These are phyloP conservation scores for Tuta absoluta DNA, from an alignment of 2,888 invertebrate genomes.

Conservation along the genomic window DNA sequence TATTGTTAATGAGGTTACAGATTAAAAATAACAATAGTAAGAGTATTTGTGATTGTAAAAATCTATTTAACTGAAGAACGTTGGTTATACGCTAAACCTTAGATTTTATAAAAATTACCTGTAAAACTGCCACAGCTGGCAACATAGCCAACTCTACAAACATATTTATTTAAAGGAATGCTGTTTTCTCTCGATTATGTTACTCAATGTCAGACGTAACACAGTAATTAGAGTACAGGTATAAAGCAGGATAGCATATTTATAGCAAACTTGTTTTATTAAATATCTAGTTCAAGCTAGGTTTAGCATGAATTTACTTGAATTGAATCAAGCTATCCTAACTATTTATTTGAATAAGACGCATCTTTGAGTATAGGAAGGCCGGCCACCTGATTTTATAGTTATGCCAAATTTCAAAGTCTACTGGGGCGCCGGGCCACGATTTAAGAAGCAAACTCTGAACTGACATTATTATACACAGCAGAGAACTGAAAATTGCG, in stretches of 20 bases:
- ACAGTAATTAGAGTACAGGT: conserved; percentile 17
- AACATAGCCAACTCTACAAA: not conserved
- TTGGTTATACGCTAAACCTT: too few relatives aligned
- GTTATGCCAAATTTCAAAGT: too few relatives aligned
- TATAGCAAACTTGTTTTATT: not conserved
- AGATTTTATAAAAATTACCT: not conserved
- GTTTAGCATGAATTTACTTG: not conserved
- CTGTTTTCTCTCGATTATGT: conserved; percentile 41
- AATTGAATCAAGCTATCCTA: not conserved
- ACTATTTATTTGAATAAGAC: not conserved
- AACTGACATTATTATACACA: too few relatives aligned
- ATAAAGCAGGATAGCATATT: not conserved
- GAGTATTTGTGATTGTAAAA: too few relatives aligned
- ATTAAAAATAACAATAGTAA: too few relatives aligned
- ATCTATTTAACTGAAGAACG: too few relatives aligned
- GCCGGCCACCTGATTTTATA: too few relatives aligned
- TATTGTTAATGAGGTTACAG: too few relatives aligned
- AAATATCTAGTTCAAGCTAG: conserved; percentile 5
- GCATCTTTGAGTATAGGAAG: too few relatives aligned
- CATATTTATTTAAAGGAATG: conserved; percentile 38
- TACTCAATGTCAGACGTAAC: conserved; percentile 33
- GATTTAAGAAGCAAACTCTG: too few relatives aligned
- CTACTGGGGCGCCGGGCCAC: too few relatives aligned
- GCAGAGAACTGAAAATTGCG: too few relatives aligned
- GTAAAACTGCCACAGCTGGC: not conserved